Evolutionary conservation across 2,113 vertebrate genomes (phyloP).

Genomic region (Myrmecophaga tridactyla): DNA sequence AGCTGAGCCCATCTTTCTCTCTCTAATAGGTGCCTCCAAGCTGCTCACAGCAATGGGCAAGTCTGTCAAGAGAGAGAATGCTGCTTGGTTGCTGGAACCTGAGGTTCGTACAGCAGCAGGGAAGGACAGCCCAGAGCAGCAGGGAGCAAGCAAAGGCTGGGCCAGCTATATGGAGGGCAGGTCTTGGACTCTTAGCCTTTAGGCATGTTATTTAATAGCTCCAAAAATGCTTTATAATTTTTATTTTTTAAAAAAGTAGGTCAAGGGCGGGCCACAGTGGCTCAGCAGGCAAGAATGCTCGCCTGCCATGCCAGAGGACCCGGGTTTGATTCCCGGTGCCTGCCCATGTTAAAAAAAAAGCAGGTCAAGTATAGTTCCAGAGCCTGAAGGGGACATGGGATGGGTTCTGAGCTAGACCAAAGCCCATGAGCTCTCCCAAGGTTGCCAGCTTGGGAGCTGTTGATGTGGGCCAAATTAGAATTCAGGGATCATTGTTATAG

Average conservation of each 20-base stretch:
- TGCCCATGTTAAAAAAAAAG: too few relatives aligned
- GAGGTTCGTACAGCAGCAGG: neutral
- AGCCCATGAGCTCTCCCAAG: neutral
- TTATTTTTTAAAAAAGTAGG: too few relatives aligned
- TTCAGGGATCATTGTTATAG: too few relatives aligned
- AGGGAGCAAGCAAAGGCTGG: neutral
- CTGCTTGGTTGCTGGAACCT: neutral
- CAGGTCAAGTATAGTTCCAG: neutral
- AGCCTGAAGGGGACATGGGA: neutral
- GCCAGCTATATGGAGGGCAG: neutral
- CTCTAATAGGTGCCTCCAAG: conserved; percentile 18
- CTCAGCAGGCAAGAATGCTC: too few relatives aligned
- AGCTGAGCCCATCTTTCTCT: conserved; percentile 50
- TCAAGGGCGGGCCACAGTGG: too few relatives aligned
- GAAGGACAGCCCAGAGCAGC: too few relatives aligned
- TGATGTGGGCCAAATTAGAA: too few relatives aligned
- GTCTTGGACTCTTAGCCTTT: neutral
- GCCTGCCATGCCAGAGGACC: too few relatives aligned
- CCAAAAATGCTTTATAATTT: neutral
- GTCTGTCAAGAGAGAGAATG: neutral
- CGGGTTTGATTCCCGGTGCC: too few relatives aligned
- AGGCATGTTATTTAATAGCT: neutral
- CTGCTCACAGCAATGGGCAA: neutral
- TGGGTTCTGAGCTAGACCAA: neutral
- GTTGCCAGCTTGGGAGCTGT: neutral